phyloP scores from a whole-genome alignment of 2,888 invertebrate genomes.

The Incurvaria masculella region DNA sequence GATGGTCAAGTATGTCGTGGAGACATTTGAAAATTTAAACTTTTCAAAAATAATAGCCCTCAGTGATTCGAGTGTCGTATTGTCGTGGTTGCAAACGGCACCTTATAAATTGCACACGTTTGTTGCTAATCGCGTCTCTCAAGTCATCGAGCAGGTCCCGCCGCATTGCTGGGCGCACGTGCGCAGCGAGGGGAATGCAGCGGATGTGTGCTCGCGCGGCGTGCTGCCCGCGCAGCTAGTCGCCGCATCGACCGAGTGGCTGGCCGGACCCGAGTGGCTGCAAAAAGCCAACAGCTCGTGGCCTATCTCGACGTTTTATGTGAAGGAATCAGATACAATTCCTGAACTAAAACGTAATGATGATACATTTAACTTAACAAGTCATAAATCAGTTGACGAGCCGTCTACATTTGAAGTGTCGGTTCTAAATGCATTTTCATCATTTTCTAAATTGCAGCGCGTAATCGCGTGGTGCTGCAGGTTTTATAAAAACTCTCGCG shows the following conservation, averaged over 20 bases:
- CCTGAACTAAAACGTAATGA: not conserved
- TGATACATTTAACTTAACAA: not conserved
- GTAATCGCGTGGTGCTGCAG: too few species aligned
- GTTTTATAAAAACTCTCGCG: too few species aligned
- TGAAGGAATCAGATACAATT: not conserved
- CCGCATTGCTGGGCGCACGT: not conserved
- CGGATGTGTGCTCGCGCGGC: not conserved
- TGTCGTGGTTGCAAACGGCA: conserved; percentile 12
- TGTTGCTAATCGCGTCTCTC: conserved; percentile 14
- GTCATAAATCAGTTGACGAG: too few species aligned
- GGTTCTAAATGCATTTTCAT: too few species aligned
- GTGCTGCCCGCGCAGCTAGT: not conserved
- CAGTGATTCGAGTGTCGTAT: conserved; percentile 15
- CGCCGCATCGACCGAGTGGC: not conserved
- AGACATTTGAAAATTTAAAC: not conserved
- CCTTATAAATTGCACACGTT: conserved; percentile 16
- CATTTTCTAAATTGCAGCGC: too few species aligned
- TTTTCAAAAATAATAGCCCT: conserved; percentile 7
- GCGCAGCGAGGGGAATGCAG: not conserved
- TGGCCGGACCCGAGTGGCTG: not conserved
- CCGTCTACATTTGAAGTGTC: too few species aligned
- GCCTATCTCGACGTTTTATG: not conserved
- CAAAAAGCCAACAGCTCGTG: not conserved
- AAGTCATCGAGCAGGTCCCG: conserved; percentile 4
- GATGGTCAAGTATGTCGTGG: not conserved